Evolutionary conservation across 53 echinoderm and acorn worm genomes (phyloP), one percentile per base, ranked within the genome.

Genomic region (Luidia sarsii): DNA sequence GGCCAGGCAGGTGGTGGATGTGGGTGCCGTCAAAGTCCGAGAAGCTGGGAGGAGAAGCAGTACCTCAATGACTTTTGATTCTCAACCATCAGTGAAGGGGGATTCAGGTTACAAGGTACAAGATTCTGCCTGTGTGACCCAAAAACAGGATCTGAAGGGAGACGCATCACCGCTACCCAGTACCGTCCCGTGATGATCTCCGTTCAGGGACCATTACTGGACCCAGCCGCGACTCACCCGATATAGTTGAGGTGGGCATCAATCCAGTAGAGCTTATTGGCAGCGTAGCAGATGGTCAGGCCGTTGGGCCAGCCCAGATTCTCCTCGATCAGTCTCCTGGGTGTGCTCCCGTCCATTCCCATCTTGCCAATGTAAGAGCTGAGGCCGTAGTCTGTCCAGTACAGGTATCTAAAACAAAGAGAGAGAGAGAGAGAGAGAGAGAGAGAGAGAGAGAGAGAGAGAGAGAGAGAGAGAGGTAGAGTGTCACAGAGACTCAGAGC

Each of bases 181-280:
- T n/a, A n/a, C n/a, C n/a, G n/a, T n/a, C n/a, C n/a, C n/a, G n/a
- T n/a, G n/a, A n/a, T n/a, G n/a, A n/a, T n/a, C n/a, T n/a, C n/a
- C n/a, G n/a, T n/a, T n/a, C n/a, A n/a, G n/a, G n/a, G n/a, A n/a
- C n/a, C n/a, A n/a, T n/a, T n/a, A n/a, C n/a, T n/a, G n/a, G n/a
- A n/a, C n/a, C n/a, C n/a, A 41, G 41, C 28, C 6, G n/a, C 20
- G 33, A 89, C 97, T 94, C 65, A 97, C 97, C 84, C 97, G 53
- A 97, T 83, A 50, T 86, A 89, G 53, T 93, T 83, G 9, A 97
- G 69, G 82, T 93, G 93, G n/a, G 97, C 89, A 85, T 97, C 97
- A 48, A 77, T 81, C 97, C 97, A 97, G 85, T 88, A 97, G 14
- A 97, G 65, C 31, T 88, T 86, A 38, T 91, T 65, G 9, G 89